phyloP scores from a whole-genome alignment of 2,888 invertebrate species.

The Unio delphinus region DNA sequence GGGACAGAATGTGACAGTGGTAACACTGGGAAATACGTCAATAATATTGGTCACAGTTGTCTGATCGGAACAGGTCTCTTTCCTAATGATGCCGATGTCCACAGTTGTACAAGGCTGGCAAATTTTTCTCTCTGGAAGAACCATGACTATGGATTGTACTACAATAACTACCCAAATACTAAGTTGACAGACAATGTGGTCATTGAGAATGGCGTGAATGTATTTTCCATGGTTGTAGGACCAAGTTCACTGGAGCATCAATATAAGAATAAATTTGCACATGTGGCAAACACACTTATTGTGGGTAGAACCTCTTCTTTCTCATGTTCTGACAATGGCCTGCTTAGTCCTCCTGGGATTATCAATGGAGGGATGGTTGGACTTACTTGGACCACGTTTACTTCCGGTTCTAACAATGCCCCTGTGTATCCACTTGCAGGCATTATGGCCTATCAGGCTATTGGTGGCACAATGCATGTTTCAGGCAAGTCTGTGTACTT shows the following conservation, averaged over 20 bases:
- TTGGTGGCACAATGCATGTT: constrained; percentile 32
- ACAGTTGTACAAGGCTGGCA: constrained; percentile 35
- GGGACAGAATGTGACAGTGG: constrained; percentile 45
- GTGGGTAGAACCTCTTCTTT: constrained; percentile 49
- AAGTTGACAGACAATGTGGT: constrained; percentile 30
- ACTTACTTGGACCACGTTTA: constrained; percentile 41
- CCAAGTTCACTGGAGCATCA: constrained; percentile 41
- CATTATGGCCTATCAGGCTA: constrained; percentile 56
- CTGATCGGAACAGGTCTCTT: constrained; percentile 39
- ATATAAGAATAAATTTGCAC: constrained; percentile 34
- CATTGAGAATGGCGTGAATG: constrained; percentile 52
- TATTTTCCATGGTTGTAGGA: constrained; percentile 52
- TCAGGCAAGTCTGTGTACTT: constrained; percentile 13
- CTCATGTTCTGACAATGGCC: constrained; percentile 41
- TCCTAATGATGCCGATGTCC: constrained; percentile 21
- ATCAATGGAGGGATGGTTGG: constrained; percentile 35
- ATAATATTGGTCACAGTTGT: constrained; percentile 41
- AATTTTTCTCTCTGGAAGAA: constrained; percentile 51
- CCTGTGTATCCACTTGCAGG: constrained; percentile 53
- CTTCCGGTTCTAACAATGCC: constrained; percentile 43
- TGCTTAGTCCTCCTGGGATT: constrained; percentile 23
- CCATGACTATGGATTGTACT: constrained; percentile 59
- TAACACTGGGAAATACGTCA: constrained; percentile 32
- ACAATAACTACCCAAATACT: constrained; percentile 24
- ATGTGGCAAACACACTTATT: constrained; percentile 40